These are phyloP conservation scores for Muricea muricata DNA, from an alignment of 92 coral and sea anemone species.

Conservation along the genomic window DNA sequence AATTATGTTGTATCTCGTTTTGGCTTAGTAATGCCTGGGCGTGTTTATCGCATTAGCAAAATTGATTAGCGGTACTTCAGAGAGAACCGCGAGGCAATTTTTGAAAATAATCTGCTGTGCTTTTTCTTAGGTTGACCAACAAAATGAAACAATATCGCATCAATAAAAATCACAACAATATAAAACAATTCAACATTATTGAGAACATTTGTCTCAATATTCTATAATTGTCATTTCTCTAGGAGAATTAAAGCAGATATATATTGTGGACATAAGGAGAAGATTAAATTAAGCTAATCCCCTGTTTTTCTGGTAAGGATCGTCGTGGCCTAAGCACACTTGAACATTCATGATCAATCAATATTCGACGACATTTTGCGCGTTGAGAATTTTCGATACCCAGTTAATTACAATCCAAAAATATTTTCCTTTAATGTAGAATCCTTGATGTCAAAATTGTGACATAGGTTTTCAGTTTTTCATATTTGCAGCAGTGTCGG, in stretches of 20 bases:
- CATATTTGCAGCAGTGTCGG: slow-evolving; percentile 6
- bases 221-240: background rate
- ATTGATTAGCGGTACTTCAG: slow-evolving; percentile 54
- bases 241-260: background rate
- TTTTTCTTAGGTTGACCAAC: background rate
- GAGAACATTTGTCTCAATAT: background rate
- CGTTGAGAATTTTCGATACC: background rate
- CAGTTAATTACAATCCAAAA: background rate
- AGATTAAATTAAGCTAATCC: slow-evolving; percentile 39
- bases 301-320: slow-evolving; percentile 24
- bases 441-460: background rate
- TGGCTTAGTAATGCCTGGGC: slow-evolving; percentile 39
- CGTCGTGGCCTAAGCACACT: slow-evolving; percentile 5
- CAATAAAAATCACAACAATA: background rate
- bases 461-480: slow-evolving; percentile 5
- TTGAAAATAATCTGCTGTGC: background rate
- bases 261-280: slow-evolving; percentile 13
- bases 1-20: slow-evolving; percentile 43
- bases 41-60: slow-evolving; percentile 52
- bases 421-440: background rate
- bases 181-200: background rate
- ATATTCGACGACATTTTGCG: background rate
- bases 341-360: background rate
- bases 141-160: background rate
- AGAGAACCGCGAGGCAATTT: slow-evolving; percentile 17